Evolutionary conservation across 2,113 vertebrate genomes (phyloP).

Genomic region (Lepidothrix coronata): DNA sequence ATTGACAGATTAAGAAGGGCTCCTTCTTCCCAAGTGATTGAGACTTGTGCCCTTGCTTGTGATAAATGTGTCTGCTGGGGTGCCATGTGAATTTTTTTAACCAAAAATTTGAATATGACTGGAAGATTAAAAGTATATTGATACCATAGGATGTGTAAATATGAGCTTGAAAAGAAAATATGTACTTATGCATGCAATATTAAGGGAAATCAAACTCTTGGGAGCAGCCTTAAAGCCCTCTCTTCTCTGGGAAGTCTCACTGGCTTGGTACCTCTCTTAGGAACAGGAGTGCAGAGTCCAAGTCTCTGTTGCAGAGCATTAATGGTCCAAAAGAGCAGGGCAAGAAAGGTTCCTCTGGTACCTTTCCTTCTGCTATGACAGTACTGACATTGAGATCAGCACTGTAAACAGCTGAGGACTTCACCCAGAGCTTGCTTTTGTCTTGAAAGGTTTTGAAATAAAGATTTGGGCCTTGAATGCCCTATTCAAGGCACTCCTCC

Average conservation of each 20-base stretch:
- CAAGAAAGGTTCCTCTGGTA: neutral
- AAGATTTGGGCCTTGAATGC: neutral
- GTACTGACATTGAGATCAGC: neutral
- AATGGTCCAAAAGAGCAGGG: neutral
- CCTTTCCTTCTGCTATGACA: neutral
- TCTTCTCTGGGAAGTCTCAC: neutral
- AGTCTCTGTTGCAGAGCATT: neutral
- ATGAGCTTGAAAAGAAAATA: neutral
- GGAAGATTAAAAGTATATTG: conserved; percentile 10
- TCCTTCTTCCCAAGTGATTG: conserved; percentile 55
- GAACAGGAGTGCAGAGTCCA: neutral
- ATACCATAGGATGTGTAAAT: neutral
- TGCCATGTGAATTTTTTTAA: conserved; percentile 55
- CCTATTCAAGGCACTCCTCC: neutral
- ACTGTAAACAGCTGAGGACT: neutral
- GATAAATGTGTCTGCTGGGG: conserved; percentile 54
- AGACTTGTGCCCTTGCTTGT: conserved; percentile 51
- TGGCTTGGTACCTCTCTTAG: neutral
- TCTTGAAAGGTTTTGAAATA: neutral
- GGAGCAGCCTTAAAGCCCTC: neutral
- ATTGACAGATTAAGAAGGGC: conserved; percentile 62
- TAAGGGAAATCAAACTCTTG: neutral
- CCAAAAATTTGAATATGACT: conserved; percentile 27
- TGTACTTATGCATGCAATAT: neutral
- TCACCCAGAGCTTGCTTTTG: neutral